A percentile compares a stretch with the other conserved stretches of the same genome.
phyloP scores from a whole-genome alignment of 2,797 vertebrate species.

The Selene dorsalis region DNA sequence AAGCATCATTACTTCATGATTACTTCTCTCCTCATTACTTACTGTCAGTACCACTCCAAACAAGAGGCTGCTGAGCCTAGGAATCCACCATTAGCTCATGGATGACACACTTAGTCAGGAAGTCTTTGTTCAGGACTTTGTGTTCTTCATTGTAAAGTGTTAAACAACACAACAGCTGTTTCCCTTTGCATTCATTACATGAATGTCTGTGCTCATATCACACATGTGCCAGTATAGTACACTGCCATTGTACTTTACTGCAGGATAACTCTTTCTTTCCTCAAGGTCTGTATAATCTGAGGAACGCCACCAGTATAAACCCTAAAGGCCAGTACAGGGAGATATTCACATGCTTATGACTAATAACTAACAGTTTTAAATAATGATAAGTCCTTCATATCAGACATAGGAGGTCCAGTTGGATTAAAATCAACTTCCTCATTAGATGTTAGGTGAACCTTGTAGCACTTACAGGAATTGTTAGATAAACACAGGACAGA shows the following conservation, averaged over 20 bases:
- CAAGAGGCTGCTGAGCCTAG: neutral
- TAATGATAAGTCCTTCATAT: neutral
- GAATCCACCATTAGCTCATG: neutral
- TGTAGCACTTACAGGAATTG: conserved; percentile 8
- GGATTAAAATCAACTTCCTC: conserved; percentile 41
- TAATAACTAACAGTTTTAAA: conserved; percentile 14
- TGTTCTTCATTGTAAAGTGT: neutral
- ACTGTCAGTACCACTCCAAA: neutral
- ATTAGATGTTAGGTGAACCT: neutral
- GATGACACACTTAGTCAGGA: neutral
- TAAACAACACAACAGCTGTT: neutral
- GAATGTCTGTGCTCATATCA: too few relatives aligned
- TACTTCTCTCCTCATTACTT: neutral
- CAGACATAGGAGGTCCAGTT: neutral
- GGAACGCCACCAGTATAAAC: neutral
- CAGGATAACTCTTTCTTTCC: neutral
- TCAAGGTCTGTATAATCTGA: neutral
- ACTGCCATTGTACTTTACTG: neutral
- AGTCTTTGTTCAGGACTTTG: neutral
- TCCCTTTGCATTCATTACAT: neutral
- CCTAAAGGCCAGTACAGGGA: neutral
- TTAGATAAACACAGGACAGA: conserved; percentile 18
- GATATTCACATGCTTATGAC: neutral
- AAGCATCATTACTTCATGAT: neutral
- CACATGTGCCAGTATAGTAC: neutral